phyloP scores from a whole-genome alignment of 2,113 vertebrate species.

The Nansenia antarctica region DNA sequence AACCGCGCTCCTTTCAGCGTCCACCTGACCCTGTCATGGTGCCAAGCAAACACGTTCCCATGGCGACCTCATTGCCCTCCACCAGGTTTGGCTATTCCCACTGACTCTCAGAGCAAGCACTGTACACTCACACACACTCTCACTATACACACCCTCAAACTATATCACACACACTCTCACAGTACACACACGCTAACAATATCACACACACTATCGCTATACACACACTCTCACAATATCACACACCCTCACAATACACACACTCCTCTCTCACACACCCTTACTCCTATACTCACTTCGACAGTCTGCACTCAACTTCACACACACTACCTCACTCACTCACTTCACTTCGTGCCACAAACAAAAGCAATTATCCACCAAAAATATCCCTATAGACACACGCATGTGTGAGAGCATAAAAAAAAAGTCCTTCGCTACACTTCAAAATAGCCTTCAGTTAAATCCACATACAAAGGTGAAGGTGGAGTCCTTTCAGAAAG shows the following conservation, averaged over 20 bases:
- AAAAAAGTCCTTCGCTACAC: no score
- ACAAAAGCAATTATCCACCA: no score
- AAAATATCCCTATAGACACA: no score
- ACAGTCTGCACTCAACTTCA: background rate
- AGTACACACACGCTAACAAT: background rate
- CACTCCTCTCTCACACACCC: no score
- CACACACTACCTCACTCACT: conserved; percentile 2
- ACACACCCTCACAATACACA: conserved; percentile 16
- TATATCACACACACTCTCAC: conserved; percentile 12
- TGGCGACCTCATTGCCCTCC: conserved; percentile 14
- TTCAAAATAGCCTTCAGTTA: no score
- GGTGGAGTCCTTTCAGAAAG: no score
- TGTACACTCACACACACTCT: background rate
- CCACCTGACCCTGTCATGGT: conserved; percentile 47
- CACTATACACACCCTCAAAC: conserved; percentile 25
- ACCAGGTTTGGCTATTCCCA: conserved; percentile 5
- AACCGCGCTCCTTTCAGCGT: conserved; percentile 48
- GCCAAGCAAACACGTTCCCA: conserved; percentile 20
- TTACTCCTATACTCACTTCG: conserved; percentile 9
- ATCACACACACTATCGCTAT: background rate
- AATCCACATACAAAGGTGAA: no score
- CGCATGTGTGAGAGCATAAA: no score
- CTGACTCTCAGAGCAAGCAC: no score
- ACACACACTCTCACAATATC: background rate
- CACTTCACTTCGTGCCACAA: no score